Evolutionary conservation across 1,140 invertebrate genomes (phyloP).

Genomic region (Macrosteles quadrilineatus): DNA sequence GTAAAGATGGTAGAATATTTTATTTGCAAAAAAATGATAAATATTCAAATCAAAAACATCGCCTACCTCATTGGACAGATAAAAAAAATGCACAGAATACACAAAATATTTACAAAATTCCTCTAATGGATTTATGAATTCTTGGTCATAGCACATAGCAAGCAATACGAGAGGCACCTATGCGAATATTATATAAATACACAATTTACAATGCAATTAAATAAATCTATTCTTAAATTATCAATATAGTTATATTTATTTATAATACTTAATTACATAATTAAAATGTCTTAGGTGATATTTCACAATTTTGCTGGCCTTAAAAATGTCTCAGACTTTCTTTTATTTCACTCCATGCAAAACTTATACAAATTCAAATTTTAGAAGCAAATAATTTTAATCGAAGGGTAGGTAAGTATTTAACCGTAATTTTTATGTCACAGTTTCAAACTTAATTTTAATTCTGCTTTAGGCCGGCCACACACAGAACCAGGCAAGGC

Average conservation of each 20-base stretch:
- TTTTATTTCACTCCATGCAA: background rate
- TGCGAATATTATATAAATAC: background rate
- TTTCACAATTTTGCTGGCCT: background rate
- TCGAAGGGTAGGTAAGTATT: no score
- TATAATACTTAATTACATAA: background rate
- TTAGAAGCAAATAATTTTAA: no score
- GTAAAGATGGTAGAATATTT: slow-evolving; percentile 1
- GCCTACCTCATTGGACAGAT: background rate
- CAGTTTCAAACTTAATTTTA: no score
- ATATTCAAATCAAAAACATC: background rate
- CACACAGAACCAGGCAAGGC: no score
- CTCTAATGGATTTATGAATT: background rate
- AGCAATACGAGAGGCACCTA: slow-evolving; percentile 11
- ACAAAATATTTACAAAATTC: slow-evolving; percentile 15
- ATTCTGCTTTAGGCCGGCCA: no score
- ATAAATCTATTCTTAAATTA: background rate
- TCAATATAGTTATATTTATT: background rate
- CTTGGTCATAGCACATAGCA: slow-evolving; percentile 9
- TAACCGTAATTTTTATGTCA: no score
- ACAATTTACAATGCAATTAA: slow-evolving; percentile 6
- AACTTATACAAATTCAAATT: no score
- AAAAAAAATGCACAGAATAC: background rate
- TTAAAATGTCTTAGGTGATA: background rate
- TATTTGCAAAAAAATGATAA: background rate
- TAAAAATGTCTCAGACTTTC: background rate